Evolutionary conservation across 2,888 invertebrate genomes (phyloP), one percentile per base, ranked within the genome.

Genomic region (Tanypteryx hageni): DNA sequence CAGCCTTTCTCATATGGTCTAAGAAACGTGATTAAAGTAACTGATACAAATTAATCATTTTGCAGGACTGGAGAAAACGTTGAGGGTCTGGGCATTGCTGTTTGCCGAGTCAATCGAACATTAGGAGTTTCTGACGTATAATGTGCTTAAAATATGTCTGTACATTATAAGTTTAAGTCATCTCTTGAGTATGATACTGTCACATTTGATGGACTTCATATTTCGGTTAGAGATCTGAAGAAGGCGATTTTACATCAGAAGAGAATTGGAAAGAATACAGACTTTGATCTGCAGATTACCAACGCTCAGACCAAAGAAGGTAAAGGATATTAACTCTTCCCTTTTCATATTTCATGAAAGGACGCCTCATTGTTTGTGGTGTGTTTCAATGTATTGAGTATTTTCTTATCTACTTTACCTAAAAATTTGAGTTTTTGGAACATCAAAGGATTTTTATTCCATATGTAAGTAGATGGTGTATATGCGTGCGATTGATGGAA

Each of bases 91-190:
- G 83, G 8, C 57, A n/a, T n/a, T n/a, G 68, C 13, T 64, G 7
- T n/a, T 44, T 44, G 61, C 68, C 10, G n/a, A 44, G 44, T 31
- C 7, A 16, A 14, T 44, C 31, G n/a, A 16, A 44, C 61, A 44
- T 44, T n/a, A 83, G 31, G 18, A 27, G 61, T 56, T 68, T 64
- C 11, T n/a, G 56, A 16, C 68, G 89, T 64, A 27, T 89, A 68
- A 89, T 68, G 89, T 31, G 64, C 18, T 44, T 57, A 91, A 59
- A 92, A 82, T 92, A 99, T 99, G 97, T 99, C 99, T 94, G 98
- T 99, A 94, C 99, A 99, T 95, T 99, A 99, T 96, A 99, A 99
- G 95, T 99, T 99, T 95, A 99, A 99, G 96, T 99, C 99, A 94
- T 98, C 98, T 93, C 96, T 98, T 95, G 98, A 99, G 95, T 99